Evolutionary conservation across 2,113 vertebrate species (phyloP).

Genomic region (Octodon degus): DNA sequence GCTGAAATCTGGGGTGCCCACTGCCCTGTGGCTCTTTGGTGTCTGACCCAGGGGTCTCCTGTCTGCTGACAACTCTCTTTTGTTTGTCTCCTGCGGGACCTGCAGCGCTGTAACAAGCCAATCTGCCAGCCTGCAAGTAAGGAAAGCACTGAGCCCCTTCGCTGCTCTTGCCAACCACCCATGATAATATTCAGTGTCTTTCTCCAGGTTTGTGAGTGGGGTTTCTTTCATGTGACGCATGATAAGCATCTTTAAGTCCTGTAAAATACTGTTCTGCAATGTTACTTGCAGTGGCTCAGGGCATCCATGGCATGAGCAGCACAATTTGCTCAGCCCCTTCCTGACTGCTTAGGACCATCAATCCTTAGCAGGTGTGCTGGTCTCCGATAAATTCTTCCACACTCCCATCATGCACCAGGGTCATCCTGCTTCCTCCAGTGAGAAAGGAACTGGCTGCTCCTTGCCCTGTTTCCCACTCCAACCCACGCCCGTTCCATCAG

Average conservation of each 20-base stretch:
- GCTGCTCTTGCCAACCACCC: not conserved
- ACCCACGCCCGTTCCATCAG: not conserved
- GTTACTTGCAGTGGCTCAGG: not conserved
- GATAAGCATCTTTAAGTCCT: not conserved
- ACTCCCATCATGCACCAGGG: fast-evolving
- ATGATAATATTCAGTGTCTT: not conserved
- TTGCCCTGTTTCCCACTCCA: not conserved
- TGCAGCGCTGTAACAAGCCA: too few species aligned
- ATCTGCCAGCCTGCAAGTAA: not conserved
- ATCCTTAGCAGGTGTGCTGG: not conserved
- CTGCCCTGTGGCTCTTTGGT: not conserved
- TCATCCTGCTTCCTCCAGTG: not conserved
- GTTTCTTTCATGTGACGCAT: not conserved
- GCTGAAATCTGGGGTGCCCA: not conserved
- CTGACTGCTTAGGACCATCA: not conserved
- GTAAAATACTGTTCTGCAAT: too few species aligned
- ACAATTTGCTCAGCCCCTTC: not conserved
- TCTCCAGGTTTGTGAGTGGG: not conserved
- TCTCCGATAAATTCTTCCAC: not conserved
- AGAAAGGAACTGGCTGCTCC: not conserved
- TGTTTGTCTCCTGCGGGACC: not conserved
- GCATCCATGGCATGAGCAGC: not conserved
- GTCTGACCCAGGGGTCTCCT: not conserved
- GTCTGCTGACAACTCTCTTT: not conserved
- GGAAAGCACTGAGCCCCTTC: not conserved